phyloP scores from a whole-genome alignment of 2,113 vertebrate species.

The Puntigrus tetrazona region DNA sequence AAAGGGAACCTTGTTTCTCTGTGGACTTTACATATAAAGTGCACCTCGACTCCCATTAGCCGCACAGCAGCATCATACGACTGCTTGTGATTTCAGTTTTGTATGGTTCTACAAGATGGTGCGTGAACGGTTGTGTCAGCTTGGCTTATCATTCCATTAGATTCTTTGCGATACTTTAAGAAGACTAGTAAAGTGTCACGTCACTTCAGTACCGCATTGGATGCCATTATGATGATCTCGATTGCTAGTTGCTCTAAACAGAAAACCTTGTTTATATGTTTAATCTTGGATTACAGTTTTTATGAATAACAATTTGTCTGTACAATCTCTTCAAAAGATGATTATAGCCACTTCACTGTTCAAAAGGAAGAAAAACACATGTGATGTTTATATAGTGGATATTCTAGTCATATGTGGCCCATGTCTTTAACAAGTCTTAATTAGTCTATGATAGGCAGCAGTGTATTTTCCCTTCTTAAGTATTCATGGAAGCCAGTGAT shows the following conservation, averaged over 20 bases:
- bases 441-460: slow-evolving; percentile 77
- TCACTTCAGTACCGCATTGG: not conserved
- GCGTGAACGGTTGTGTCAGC: not conserved
- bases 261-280: not conserved
- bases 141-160: not conserved
- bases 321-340: not conserved
- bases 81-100: slow-evolving; percentile 5
- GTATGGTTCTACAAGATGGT: not conserved
- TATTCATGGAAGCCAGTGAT: slow-evolving; percentile 82
- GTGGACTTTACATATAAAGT: not conserved
- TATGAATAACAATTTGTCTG: not conserved
- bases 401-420: slow-evolving; percentile 67
- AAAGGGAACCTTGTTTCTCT: not conserved
- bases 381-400: slow-evolving; percentile 63
- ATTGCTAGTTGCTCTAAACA: not conserved
- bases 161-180: not conserved
- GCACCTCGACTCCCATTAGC: not conserved
- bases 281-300: not conserved
- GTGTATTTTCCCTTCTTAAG: slow-evolving; percentile 73
- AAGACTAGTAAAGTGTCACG: not conserved
- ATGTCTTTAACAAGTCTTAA: slow-evolving; percentile 78
- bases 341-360: slow-evolving; percentile 28
- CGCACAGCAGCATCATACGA: not conserved
- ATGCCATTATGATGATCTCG: not conserved
- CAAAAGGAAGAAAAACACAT: slow-evolving; percentile 46